phyloP scores from a whole-genome alignment of 2,113 vertebrate genomes.

The Gymnocephalus cernua region DNA sequence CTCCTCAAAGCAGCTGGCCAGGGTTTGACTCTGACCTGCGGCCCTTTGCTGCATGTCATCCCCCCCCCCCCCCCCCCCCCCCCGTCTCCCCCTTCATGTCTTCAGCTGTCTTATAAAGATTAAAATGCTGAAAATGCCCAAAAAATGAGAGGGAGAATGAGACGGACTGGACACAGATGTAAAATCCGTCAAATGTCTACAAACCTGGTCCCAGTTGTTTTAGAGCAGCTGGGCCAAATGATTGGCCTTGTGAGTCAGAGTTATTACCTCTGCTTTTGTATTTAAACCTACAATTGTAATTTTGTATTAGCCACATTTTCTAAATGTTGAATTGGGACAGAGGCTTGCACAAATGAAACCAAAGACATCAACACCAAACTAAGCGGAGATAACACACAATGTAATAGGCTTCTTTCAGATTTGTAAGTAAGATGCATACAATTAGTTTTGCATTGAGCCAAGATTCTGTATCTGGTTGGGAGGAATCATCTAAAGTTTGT shows the following conservation, averaged over 20 bases:
- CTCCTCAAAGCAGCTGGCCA: too few species aligned
- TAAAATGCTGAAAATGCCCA: too few species aligned
- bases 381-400: background rate
- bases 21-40: too few species aligned
- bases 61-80: too few species aligned
- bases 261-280: background rate
- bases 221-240: background rate
- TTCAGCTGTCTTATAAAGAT: too few species aligned
- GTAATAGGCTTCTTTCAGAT: background rate
- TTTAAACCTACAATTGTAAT: background rate
- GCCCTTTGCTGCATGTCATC: too few species aligned
- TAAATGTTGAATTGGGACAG: background rate
- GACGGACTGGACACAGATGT: constrained; percentile 9
- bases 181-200: background rate
- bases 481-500: background rate
- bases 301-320: background rate
- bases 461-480: constrained; percentile 8
- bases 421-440: background rate
- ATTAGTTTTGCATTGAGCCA: background rate
- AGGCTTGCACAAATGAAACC: background rate
- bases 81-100: too few species aligned
- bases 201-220: background rate
- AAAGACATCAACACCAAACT: background rate
- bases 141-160: background rate
- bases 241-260: background rate